phyloP scores from a whole-genome alignment of 2,113 vertebrate genomes.

The Cathartes aura region DNA sequence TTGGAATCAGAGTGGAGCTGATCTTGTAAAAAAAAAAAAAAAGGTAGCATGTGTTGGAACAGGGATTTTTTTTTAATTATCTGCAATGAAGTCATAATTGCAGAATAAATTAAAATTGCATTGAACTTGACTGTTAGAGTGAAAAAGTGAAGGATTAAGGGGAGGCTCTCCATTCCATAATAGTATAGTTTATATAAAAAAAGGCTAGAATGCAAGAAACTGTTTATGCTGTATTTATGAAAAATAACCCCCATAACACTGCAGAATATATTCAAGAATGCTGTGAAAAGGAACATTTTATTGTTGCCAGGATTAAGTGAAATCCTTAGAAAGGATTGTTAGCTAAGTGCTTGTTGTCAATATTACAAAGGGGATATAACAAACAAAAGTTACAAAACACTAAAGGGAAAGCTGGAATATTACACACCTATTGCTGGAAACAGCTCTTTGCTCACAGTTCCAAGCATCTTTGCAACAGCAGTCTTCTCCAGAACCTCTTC shows the following conservation, averaged over 20 bases:
- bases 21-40: no score
- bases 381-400: no score
- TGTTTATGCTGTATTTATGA: not conserved
- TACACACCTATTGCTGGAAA: not conserved
- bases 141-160: not conserved
- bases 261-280: not conserved
- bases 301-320: not conserved
- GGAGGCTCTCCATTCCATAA: not conserved
- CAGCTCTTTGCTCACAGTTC: not conserved
- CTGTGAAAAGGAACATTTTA: not conserved
- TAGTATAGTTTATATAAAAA: not conserved
- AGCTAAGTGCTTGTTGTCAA: not conserved
- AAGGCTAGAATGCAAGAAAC: not conserved
- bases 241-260: not conserved
- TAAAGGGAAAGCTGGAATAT: not conserved
- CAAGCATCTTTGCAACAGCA: not conserved
- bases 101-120: not conserved
- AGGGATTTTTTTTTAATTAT: not conserved
- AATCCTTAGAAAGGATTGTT: not conserved
- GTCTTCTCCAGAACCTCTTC: not conserved
- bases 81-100: not conserved
- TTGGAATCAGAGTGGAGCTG: not conserved
- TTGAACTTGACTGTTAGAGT: not conserved
- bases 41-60: not conserved
- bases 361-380: not conserved